These are phyloP conservation scores for Neelides folsomi DNA, from an alignment of 2,888 invertebrate genomes.

Conservation along the genomic window DNA sequence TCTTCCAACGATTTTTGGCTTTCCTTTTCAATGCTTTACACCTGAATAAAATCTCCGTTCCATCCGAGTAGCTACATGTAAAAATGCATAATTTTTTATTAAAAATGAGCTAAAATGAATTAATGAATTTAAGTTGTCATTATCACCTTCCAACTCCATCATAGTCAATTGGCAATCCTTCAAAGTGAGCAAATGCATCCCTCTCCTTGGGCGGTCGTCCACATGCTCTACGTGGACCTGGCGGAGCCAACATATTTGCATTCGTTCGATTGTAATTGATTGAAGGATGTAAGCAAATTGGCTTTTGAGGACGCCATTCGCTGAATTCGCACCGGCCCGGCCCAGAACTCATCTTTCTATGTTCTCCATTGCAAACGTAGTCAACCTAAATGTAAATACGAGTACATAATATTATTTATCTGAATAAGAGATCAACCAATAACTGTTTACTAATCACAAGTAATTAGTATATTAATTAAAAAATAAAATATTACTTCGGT, in stretches of 20 bases:
- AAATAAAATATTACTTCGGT: slow-evolving; percentile 57
- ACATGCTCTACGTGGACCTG: slow-evolving; percentile 37
- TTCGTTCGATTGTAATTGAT: slow-evolving; percentile 16
- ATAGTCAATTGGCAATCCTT: slow-evolving; percentile 51
- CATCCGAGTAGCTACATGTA: slow-evolving; percentile 52
- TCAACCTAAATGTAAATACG: slow-evolving; percentile 19
- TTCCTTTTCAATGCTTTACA: slow-evolving; percentile 40
- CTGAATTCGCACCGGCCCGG: slow-evolving; percentile 53
- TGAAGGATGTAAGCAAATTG: slow-evolving; percentile 45
- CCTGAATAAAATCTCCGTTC: slow-evolving; percentile 67
- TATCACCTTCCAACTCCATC: slow-evolving; percentile 43
- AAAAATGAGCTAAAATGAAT: not conserved
- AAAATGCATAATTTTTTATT: not conserved
- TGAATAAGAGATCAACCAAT: too few species aligned
- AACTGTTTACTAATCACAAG: too few species aligned
- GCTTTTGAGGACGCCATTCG: slow-evolving; percentile 64
- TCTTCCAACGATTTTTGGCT: slow-evolving; percentile 60
- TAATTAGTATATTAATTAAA: not conserved
- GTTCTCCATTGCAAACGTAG: slow-evolving; percentile 26
- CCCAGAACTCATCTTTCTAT: slow-evolving; percentile 23
- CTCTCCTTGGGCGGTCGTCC: slow-evolving; percentile 59
- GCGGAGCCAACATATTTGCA: not conserved
- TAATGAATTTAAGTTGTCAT: not conserved
- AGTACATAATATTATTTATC: not conserved
- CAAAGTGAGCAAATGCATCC: slow-evolving; percentile 56